A percentile compares a stretch with the other conserved stretches of the same genome.
Conservation (phyloP, 2,113 vertebrate genomes). For the Petaurus breviceps region DNA sequence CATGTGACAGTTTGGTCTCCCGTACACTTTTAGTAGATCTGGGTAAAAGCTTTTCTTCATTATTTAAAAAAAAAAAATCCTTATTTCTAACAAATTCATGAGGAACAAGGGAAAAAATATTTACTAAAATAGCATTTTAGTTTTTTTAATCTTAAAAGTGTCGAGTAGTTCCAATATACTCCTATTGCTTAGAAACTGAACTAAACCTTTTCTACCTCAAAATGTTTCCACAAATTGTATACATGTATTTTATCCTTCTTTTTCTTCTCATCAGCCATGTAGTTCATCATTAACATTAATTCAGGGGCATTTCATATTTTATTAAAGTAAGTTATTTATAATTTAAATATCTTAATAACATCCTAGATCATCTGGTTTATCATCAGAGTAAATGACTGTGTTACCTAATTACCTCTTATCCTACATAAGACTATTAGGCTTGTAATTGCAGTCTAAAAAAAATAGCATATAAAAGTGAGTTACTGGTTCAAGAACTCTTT, state of each 20-base stretch:
- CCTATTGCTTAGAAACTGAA: not conserved
- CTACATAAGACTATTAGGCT: not conserved
- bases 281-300: not conserved
- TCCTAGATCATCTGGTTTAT: not conserved
- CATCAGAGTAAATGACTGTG: not conserved
- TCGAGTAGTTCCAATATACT: not conserved
- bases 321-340: not conserved
- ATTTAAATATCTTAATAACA: not conserved
- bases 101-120: not conserved
- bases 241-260: not conserved
- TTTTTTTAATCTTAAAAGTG: not conserved
- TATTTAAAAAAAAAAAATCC: not conserved
- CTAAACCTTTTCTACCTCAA: not conserved
- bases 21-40: not conserved
- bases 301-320: not conserved
- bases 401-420: not conserved
- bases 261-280: not conserved
- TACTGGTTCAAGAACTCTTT: not conserved
- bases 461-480: not conserved
- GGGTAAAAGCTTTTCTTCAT: not conserved
- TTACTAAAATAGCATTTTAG: not conserved
- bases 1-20: rapidly evolving
- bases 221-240: not conserved
- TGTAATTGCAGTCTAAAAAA: not conserved
- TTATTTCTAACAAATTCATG: not conserved